These are phyloP conservation scores for Eupristina koningsbergeri DNA, from an alignment of 1,140 invertebrate genomes.

Conservation along the genomic window DNA sequence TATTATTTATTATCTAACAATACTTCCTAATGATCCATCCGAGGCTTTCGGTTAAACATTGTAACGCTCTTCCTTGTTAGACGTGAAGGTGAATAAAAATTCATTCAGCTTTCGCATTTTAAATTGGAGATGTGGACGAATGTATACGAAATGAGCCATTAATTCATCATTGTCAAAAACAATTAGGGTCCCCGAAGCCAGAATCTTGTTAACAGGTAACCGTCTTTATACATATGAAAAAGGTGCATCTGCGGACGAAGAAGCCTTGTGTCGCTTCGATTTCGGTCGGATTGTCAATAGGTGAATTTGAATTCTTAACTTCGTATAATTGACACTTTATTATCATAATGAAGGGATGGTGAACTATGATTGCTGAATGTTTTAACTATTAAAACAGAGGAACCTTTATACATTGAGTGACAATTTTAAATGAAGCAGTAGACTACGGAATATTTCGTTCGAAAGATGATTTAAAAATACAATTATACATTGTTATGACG, in stretches of 20 bases:
- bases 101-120: neutral
- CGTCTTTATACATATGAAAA: constrained; percentile 18
- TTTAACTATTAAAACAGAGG: neutral
- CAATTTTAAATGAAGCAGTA: neutral
- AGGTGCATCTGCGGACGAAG: neutral
- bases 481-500: neutral
- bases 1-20: neutral
- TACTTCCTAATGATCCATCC: neutral
- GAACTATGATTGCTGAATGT: neutral
- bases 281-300: neutral
- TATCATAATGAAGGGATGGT: neutral
- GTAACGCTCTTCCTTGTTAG: neutral
- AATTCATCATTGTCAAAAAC: constrained; percentile 46
- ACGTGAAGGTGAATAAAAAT: constrained; percentile 26
- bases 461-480: neutral
- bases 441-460: neutral
- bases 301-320: neutral
- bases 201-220: constrained; percentile 29
- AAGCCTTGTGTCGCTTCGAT: neutral
- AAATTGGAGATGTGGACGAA: neutral
- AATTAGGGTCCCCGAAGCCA: constrained; percentile 2
- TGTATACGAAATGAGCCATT: neutral
- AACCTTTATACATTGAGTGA: neutral
- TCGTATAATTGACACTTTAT: neutral
- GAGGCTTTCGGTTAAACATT: neutral